A percentile compares a stretch with the other conserved stretches of the same genome.
Evolutionary conservation across 2,888 invertebrate species (phyloP).

Genomic region (Macroteleia sp.): DNA sequence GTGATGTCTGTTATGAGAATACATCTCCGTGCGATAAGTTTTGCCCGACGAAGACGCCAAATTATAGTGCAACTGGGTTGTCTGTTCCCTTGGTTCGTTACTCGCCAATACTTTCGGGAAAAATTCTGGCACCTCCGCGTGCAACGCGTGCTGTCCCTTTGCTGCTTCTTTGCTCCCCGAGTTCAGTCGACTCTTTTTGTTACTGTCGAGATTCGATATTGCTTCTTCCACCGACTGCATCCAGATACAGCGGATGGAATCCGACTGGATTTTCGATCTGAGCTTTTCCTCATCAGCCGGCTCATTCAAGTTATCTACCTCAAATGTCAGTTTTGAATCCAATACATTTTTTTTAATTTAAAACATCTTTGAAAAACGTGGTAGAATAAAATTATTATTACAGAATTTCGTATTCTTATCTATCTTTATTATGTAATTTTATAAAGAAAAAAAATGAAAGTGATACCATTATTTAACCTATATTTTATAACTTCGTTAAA

Average conservation of each 20-base stretch:
- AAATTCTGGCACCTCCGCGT: slow-evolving; percentile 80
- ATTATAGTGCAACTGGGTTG: slow-evolving; percentile 12
- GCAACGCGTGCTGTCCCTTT: slow-evolving; percentile 53
- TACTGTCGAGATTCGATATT: neutral
- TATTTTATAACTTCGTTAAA: too few relatives aligned
- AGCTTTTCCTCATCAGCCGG: slow-evolving; percentile 7
- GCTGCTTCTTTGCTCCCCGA: neutral
- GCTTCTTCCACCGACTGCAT: slow-evolving; percentile 5
- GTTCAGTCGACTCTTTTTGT: neutral
- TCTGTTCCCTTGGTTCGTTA: slow-evolving; percentile 18
- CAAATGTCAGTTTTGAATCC: slow-evolving; percentile 10
- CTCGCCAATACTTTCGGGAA: slow-evolving; percentile 74
- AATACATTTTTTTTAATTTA: neutral
- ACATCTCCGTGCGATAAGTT: slow-evolving; percentile 75
- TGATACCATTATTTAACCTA: too few relatives aligned
- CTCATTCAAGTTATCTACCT: slow-evolving; percentile 20
- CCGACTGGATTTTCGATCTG: slow-evolving; percentile 11
- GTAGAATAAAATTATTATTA: too few relatives aligned
- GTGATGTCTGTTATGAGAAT: slow-evolving; percentile 72
- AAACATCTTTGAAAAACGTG: too few relatives aligned
- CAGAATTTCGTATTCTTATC: too few relatives aligned
- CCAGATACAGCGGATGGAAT: slow-evolving; percentile 5
- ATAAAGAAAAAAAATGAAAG: too few relatives aligned
- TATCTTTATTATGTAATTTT: too few relatives aligned
- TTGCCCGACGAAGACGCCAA: too few relatives aligned